Evolutionary conservation across 2,888 invertebrate genomes (phyloP).

Genomic region (Eupithecia abbreviata): DNA sequence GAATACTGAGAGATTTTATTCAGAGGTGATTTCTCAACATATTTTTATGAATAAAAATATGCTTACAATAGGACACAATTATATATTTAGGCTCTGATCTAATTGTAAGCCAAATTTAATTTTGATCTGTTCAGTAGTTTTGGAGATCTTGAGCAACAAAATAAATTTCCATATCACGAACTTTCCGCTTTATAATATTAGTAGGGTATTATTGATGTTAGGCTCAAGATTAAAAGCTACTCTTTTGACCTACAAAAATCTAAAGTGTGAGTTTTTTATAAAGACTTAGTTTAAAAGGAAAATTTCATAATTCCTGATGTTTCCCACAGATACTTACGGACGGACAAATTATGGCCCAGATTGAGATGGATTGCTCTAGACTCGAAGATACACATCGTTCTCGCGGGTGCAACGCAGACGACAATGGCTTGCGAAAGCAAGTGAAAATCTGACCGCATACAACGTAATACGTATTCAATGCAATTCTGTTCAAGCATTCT

Average conservation of each 20-base stretch:
- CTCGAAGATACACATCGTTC: constrained; percentile 46
- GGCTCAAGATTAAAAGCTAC: neutral
- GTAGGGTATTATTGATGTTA: no score
- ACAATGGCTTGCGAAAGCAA: constrained; percentile 35
- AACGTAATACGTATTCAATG: constrained; percentile 5
- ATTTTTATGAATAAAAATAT: neutral
- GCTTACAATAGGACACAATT: neutral
- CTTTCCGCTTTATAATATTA: no score
- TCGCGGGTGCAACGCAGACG: constrained; percentile 44
- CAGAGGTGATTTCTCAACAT: neutral
- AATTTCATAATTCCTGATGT: constrained; percentile 2
- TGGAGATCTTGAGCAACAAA: no score
- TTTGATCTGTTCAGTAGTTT: no score
- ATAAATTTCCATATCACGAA: no score
- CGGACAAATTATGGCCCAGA: constrained; percentile 33
- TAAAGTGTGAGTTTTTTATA: neutral
- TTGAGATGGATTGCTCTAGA: constrained; percentile 46
- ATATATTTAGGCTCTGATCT: no score
- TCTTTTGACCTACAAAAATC: neutral
- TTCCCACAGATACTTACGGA: constrained; percentile 24
- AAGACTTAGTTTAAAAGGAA: neutral
- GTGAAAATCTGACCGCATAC: constrained; percentile 20
- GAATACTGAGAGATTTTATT: neutral
- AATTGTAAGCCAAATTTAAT: no score
- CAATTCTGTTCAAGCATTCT: neutral